These are phyloP conservation scores for Mastomys coucha DNA, from an alignment of 2,113 vertebrate species.

Conservation along the genomic window DNA sequence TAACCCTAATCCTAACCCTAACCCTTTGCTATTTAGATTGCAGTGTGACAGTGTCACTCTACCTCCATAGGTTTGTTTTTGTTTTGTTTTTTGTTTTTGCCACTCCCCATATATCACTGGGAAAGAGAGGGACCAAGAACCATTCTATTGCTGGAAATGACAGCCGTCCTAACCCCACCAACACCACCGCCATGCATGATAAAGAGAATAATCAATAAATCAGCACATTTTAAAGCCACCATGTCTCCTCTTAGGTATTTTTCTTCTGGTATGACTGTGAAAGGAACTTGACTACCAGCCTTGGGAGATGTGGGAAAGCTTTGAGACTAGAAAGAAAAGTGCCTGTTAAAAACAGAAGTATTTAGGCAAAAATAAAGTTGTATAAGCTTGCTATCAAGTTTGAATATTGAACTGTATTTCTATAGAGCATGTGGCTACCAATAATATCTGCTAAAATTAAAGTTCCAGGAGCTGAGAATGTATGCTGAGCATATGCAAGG, in stretches of 20 bases:
- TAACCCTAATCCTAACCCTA: too few species aligned
- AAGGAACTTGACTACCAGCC: not conserved
- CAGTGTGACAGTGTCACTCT: not conserved
- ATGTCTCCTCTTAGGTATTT: not conserved
- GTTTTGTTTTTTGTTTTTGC: too few species aligned
- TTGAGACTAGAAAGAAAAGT: conserved; percentile 22
- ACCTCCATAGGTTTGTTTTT: not conserved
- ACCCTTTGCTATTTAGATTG: not conserved
- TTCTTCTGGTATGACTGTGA: not conserved
- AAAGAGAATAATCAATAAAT: conserved; percentile 22
- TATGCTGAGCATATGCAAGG: not conserved
- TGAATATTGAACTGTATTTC: not conserved
- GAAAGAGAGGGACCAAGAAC: not conserved
- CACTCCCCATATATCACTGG: not conserved
- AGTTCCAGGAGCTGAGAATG: not conserved
- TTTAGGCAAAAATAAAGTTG: conserved; percentile 4
- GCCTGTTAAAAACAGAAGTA: conserved; percentile 30
- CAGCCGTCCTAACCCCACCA: not conserved
- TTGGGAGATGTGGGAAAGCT: not conserved
- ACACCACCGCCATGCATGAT: not conserved
- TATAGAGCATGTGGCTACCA: not conserved
- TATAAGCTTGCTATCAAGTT: not conserved
- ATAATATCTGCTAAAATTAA: not conserved
- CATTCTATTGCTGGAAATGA: not conserved
- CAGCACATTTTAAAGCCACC: not conserved